Percentiles rank a stretch among this genome's conserved stretches.
phyloP scores from a whole-genome alignment of 1,140 invertebrate genomes.

The Frieseomelitta varia region DNA sequence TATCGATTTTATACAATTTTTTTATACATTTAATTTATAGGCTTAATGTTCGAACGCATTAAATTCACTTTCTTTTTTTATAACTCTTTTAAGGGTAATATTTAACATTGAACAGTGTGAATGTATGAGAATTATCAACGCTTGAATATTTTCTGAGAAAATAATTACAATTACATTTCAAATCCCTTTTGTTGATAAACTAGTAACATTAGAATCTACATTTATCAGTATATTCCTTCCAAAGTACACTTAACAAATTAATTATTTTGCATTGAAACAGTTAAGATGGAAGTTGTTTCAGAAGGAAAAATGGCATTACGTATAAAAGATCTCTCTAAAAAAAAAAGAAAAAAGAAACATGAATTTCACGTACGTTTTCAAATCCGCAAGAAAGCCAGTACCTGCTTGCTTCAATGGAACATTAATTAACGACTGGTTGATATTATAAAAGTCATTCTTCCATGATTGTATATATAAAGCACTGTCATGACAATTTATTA shows the following conservation, averaged over 20 bases:
- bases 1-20: constrained; percentile 30
- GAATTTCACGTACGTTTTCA: constrained; percentile 42
- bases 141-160: constrained; percentile 12
- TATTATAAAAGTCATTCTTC: constrained; percentile 68
- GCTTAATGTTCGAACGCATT: not conserved
- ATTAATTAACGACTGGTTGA: constrained; percentile 59
- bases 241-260: not conserved
- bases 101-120: not conserved
- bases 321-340: constrained; percentile 17
- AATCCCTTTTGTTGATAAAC: not conserved
- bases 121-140: not conserved
- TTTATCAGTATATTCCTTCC: constrained; percentile 16
- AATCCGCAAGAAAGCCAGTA: constrained; percentile 68
- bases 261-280: not conserved
- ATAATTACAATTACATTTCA: constrained; percentile 22
- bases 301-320: constrained; percentile 44
- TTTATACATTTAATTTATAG: constrained; percentile 14
- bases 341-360: not conserved
- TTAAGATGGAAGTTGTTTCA: constrained; percentile 4
- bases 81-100: constrained; percentile 13
- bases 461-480: constrained; percentile 78
- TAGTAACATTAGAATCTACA: constrained; percentile 8
- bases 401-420: constrained; percentile 57
- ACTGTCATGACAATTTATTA: constrained; percentile 78
- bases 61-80: constrained; percentile 12